Conservation (phyloP, 2,797 vertebrate species). For the Telmatherina bonti region DNA sequence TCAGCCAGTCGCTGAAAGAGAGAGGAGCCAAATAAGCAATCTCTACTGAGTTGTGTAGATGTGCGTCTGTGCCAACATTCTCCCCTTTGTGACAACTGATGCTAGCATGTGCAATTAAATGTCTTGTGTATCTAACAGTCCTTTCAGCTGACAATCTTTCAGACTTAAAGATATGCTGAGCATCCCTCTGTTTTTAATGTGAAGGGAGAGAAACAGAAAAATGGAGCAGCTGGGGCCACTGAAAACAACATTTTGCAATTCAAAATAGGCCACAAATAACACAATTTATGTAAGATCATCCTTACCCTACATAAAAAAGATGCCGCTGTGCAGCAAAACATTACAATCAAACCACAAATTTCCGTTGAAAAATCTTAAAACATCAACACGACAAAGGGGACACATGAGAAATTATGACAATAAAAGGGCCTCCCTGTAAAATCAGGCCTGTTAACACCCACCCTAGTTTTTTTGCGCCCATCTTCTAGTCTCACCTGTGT, state of each 20-base stretch:
- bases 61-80: not conserved
- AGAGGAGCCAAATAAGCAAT: not conserved
- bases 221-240: not conserved
- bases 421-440: slow-evolving; percentile 61
- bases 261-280: not conserved
- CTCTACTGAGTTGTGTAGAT: not conserved
- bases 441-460: slow-evolving; percentile 12
- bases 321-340: slow-evolving; percentile 6
- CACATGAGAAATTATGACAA: not conserved
- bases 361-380: slow-evolving; percentile 10
- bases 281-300: not conserved
- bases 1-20: slow-evolving; percentile 49
- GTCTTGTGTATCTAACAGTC: not conserved
- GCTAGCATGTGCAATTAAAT: not conserved
- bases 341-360: slow-evolving; percentile 1
- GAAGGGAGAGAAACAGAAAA: not conserved
- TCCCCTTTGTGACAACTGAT: not conserved
- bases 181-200: not conserved
- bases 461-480: not conserved
- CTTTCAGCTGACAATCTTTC: not conserved
- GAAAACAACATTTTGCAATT: not conserved
- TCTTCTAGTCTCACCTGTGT: slow-evolving; percentile 85
- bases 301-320: not conserved
- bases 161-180: not conserved
- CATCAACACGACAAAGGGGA: slow-evolving; percentile 2